Evolutionary conservation across 1,140 invertebrate genomes (phyloP).

Genomic region (Diorhabda elongata): DNA sequence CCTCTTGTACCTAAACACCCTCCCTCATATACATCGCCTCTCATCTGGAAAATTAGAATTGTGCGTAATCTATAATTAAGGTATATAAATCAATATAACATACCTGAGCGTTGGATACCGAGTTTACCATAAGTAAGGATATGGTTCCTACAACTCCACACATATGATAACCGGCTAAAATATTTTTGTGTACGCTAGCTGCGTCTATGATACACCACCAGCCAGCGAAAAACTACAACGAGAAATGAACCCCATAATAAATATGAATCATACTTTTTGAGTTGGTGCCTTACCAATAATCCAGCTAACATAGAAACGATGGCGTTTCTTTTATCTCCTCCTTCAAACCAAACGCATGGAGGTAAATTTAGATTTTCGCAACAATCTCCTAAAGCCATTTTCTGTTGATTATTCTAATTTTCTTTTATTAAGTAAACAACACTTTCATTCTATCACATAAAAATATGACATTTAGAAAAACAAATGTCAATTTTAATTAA

Average conservation of each 20-base stretch:
- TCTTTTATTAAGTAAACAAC: background rate
- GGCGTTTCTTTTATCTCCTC: slow-evolving; percentile 74
- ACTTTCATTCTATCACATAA: background rate
- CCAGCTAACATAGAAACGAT: slow-evolving; percentile 79
- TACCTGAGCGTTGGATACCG: slow-evolving; percentile 91
- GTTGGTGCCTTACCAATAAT: slow-evolving; percentile 61
- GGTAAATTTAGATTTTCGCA: slow-evolving; percentile 54
- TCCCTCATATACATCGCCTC: slow-evolving; percentile 81
- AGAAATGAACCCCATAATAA: background rate
- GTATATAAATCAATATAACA: slow-evolving; percentile 19
- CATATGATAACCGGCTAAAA: slow-evolving; percentile 79
- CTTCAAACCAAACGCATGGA: slow-evolving; percentile 60
- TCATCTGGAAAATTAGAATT: slow-evolving; percentile 49
- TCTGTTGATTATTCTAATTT: slow-evolving; percentile 3
- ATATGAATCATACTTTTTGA: slow-evolving; percentile 41
- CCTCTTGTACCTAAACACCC: slow-evolving; percentile 86
- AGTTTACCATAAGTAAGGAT: slow-evolving; percentile 95
- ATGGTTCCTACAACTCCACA: slow-evolving; percentile 92
- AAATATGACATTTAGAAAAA: no score
- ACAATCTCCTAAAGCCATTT: slow-evolving; percentile 41
- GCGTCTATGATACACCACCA: slow-evolving; percentile 99
- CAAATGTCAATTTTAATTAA: no score
- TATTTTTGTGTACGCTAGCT: slow-evolving; percentile 69
- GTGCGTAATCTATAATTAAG: background rate
- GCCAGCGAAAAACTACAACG: slow-evolving; percentile 81